Conservation (phyloP, 2,797 vertebrate species). For the Crenichthys baileyi region DNA sequence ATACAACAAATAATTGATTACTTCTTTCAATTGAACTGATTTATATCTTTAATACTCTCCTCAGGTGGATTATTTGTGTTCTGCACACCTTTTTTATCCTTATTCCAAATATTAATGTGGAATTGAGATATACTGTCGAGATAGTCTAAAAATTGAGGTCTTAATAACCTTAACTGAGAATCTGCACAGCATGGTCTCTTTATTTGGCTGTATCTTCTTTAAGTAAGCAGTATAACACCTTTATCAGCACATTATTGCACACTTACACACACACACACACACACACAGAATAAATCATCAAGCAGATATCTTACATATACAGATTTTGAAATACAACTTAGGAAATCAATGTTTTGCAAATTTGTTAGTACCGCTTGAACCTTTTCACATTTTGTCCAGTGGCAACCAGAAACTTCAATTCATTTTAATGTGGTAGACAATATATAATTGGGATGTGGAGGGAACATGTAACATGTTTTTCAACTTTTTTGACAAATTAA, state of each 20-base stretch:
- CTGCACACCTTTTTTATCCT: neutral
- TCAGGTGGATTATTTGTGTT: conserved; percentile 5
- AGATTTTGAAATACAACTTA: conserved; percentile 33
- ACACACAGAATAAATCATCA: conserved; percentile 14
- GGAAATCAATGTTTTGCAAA: conserved; percentile 12
- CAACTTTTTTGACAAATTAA: no score
- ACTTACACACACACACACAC: conserved; percentile 42
- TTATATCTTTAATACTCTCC: conserved; percentile 16
- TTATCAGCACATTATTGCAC: conserved; percentile 52
- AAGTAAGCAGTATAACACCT: conserved; percentile 46
- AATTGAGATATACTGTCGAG: neutral
- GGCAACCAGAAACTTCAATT: neutral
- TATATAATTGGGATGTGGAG: no score
- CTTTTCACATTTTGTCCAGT: neutral
- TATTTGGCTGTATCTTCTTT: conserved; percentile 33
- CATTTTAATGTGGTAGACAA: no score
- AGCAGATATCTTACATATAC: conserved; percentile 57
- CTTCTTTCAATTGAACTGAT: conserved; percentile 13
- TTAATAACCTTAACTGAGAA: conserved; percentile 5
- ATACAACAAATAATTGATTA: conserved; percentile 27
- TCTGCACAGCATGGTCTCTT: conserved; percentile 17
- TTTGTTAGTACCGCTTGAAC: neutral
- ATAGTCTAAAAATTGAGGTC: neutral
- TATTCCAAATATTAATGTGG: neutral
- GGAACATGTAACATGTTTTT: no score